Evolutionary conservation across 2,888 invertebrate genomes (phyloP).

Genomic region (Andrena praecox): DNA sequence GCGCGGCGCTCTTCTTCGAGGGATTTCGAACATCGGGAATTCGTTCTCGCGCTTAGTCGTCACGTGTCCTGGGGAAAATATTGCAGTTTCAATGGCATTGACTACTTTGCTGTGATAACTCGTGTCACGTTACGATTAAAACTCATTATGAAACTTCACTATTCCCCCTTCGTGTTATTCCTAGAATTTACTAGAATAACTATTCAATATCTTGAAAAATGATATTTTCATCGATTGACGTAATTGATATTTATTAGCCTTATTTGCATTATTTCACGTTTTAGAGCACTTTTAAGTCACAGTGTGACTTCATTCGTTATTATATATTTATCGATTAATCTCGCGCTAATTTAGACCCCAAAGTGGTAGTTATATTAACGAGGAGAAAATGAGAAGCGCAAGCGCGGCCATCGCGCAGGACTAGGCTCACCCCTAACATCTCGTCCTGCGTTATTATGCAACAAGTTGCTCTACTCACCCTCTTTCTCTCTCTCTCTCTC

Average conservation of each 20-base stretch:
- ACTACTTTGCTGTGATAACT: neutral
- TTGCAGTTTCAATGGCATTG: neutral
- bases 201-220: no score
- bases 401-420: constrained; percentile 66
- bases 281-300: neutral
- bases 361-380: constrained; percentile 25
- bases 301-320: neutral
- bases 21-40: constrained; percentile 40
- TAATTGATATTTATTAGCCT: no score
- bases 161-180: no score
- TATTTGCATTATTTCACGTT: neutral
- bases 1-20: constrained; percentile 26
- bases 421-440: constrained; percentile 67
- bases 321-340: neutral
- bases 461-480: constrained; percentile 76
- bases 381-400: constrained; percentile 53
- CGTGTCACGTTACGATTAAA: no score
- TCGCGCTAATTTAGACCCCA: neutral
- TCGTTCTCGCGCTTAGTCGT: neutral
- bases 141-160: no score
- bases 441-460: constrained; percentile 77
- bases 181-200: no score
- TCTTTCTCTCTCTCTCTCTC: constrained; percentile 42
- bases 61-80: neutral
- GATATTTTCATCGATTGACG: no score